Percentiles rank a stretch among this genome's conserved stretches.
Conservation (phyloP, 2,113 vertebrate species). For the Pandion haliaetus region DNA sequence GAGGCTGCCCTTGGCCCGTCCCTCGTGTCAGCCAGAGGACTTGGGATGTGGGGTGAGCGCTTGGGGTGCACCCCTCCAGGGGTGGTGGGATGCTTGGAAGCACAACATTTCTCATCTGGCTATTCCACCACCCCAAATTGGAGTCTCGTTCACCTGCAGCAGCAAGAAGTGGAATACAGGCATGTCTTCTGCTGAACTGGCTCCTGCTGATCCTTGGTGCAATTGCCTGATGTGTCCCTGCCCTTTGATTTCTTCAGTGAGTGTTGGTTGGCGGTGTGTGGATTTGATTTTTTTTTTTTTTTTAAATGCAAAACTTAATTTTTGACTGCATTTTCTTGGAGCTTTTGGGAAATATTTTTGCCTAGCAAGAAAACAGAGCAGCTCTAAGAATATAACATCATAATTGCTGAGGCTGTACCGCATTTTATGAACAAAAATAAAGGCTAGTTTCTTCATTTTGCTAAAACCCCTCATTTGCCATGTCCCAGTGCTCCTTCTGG, state of each 20-base stretch:
- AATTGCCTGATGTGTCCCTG: background rate
- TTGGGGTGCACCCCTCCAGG: background rate
- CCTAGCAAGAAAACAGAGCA: background rate
- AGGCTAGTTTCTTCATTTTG: background rate
- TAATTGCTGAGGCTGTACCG: background rate
- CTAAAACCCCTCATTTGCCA: background rate
- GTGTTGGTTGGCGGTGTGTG: background rate
- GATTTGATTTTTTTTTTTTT: background rate
- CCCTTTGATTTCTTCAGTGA: background rate
- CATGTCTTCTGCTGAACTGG: rapidly evolving
- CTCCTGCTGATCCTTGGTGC: background rate
- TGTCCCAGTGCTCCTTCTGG: background rate
- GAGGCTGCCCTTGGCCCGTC: background rate
- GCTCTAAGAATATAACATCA: background rate
- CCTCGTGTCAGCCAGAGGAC: background rate
- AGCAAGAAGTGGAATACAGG: background rate
- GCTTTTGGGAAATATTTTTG: background rate
- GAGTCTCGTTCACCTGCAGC: rapidly evolving
- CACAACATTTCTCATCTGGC: background rate
- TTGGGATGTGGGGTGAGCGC: rapidly evolving
- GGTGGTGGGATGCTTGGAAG: background rate
- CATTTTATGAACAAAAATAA: background rate
- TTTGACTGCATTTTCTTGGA: background rate
- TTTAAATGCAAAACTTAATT: background rate
- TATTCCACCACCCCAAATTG: background rate